Base-by-base conservation (phyloP, 2,113 vertebrate species). In the Arothron firmamentum region DNA sequence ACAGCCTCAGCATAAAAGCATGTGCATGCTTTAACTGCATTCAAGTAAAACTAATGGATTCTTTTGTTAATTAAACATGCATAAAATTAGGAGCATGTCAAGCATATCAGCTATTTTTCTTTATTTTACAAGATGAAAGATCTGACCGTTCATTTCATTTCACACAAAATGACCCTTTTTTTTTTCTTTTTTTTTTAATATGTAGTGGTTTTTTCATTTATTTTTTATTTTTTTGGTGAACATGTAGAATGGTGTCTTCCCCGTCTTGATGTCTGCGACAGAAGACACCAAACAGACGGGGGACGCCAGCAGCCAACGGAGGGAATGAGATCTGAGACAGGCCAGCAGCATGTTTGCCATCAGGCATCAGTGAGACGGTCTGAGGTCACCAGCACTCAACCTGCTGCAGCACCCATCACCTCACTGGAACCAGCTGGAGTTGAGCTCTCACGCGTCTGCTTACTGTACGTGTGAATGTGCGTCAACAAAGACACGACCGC, bases 371-470 rank as follows among this genome's bases (percentile, higher is more conserved):
- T 42, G 59, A 45, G 25, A 52, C 42, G 51, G 52, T n/a, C 47
- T 69, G 79, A 74, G 62, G 81, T 74, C 77, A 59, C 28, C 47
- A 48, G 59, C 50, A 41, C 59, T 62, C 62, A 63, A 46, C 21
- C n/a, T 1, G 19, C 61, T 71, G 81, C 60, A 70, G 23, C 50
- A 78, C 31, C 25, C 28, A 5, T 52, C n/a, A 16, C 6, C 34
- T 38, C 28, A 17, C 16, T 61, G 21, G 55, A 59, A 61, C 52
- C 0, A 16, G 47, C 28, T 12, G 10, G 10, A 41, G 45, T 23
- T 28, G 54, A 31, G 6, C 9, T 2, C 28, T 49, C 18, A 49
- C 47, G 49, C 13, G n/a, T 49, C 28, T 31, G 42, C 56, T 49
- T 53, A 47, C 0, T 14, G 15, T 60, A 65, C 16, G 59, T 9